Percentiles rank a stretch among this genome's conserved stretches.
Conservation (phyloP, 2,113 vertebrate species). For the Coturnix japonica region DNA sequence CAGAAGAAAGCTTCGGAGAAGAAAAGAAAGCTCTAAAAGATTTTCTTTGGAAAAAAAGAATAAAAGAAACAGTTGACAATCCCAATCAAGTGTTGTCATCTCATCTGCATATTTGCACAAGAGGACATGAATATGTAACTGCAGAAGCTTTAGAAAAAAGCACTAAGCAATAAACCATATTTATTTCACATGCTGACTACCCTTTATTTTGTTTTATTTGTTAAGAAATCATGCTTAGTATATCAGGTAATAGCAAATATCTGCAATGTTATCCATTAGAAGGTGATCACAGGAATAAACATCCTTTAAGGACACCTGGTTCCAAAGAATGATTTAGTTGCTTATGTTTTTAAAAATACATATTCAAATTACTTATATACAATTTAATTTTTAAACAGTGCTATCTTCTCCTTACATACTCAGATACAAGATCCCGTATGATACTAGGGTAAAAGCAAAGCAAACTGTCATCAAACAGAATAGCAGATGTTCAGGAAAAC, state of each 20-base stretch:
- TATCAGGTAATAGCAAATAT: not conserved
- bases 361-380: not conserved
- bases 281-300: constrained; percentile 23
- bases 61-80: not conserved
- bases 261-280: not conserved
- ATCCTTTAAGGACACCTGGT: not conserved
- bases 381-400: not conserved
- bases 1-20: not conserved
- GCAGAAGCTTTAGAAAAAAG: not conserved
- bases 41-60: not conserved
- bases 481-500: not conserved
- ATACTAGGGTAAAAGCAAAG: not conserved
- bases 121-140: constrained; percentile 39
- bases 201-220: not conserved
- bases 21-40: not conserved
- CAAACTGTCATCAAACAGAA: not conserved
- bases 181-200: not conserved
- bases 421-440: not conserved
- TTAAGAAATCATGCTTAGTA: constrained; percentile 2
- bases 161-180: not conserved
- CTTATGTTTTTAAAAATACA: not conserved
- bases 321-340: not conserved
- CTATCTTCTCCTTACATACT: not conserved
- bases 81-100: constrained; percentile 4
- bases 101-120: not conserved